These are phyloP conservation scores for Mythimna albipuncta DNA, from an alignment of 2,888 invertebrate genomes.

Conservation along the genomic window DNA sequence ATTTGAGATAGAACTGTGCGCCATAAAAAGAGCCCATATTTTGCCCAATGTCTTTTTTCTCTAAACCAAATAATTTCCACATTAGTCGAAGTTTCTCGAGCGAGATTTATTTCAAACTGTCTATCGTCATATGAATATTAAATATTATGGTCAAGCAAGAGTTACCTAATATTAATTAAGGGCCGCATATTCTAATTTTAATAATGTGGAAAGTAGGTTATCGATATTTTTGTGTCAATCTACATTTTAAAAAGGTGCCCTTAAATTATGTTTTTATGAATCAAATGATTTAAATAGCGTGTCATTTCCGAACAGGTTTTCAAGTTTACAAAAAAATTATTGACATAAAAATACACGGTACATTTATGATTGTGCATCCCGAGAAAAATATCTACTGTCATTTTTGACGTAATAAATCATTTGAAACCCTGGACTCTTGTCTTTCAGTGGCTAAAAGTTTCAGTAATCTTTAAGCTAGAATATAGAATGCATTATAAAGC, in stretches of 20 bases:
- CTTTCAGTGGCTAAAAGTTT: too few species aligned
- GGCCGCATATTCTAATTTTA: constrained; percentile 24
- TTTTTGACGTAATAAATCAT: neutral
- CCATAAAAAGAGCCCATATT: too few species aligned
- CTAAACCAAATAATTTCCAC: neutral
- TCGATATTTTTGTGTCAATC: constrained; percentile 16
- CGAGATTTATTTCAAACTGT: constrained; percentile 7
- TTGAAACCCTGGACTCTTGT: too few species aligned
- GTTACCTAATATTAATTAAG: constrained; percentile 59
- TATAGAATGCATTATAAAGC: too few species aligned
- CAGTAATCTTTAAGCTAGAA: too few species aligned
- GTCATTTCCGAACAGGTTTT: neutral
- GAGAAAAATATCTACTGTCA: neutral
- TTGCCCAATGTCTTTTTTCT: too few species aligned
- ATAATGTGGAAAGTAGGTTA: constrained; percentile 31
- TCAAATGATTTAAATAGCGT: neutral
- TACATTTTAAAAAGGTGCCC: constrained; percentile 9
- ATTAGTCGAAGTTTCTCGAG: constrained; percentile 11
- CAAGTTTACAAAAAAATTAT: neutral
- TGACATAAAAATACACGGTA: neutral
- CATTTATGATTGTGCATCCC: neutral
- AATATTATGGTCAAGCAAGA: constrained; percentile 44
- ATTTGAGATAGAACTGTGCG: too few species aligned
- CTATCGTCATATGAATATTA: constrained; percentile 63
- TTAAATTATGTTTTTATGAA: neutral